Base-by-base conservation (phyloP, 2,113 vertebrate genomes). In the Cyprinodon variegatus region DNA sequence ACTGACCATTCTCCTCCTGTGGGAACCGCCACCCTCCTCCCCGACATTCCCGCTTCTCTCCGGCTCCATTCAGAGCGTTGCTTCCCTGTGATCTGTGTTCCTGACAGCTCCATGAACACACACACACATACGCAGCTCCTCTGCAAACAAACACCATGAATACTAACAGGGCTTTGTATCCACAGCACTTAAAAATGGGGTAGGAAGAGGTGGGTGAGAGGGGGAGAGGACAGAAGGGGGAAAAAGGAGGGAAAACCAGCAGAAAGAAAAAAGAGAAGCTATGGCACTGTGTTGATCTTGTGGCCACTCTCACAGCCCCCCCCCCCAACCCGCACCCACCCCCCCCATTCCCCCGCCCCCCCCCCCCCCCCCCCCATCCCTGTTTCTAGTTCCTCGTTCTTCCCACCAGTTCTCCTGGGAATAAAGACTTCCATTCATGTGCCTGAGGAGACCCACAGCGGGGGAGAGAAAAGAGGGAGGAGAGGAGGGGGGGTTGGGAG, bases 101-200 rank as follows among this genome's bases (percentile, higher is more conserved):
- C 89, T 94, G 94, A 95, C 95, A 94, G 94, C 93, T 96, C 94
- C 90, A 92, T 93, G 92, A 66, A 39, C 80, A 46, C 79, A 67
- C 73, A 68, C 73, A 77, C 74, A 76, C 83, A 76, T 15, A 82
- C 43, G 74, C 60, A 77, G 77, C 65, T 89, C 88, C 90, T 92
- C 89, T 90, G 94, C 94, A 95, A 97, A 96, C 94, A 95, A 95
- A 95, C 94, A 96, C 93, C 94, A 95, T 95, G 94, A 96, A 96
- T 95, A 94, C 86, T 93, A 94, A 92, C 87, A 93, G 81, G 69
- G 84, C 90, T 94, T 93, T 94, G 90, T 94, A 91, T 91, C 64
- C 65, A 83, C 85, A 81, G 92, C 92, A 94, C 93, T 95, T 93
- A 91, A 90, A 53, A 85, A 84, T 45, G 48, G 86, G 79, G 78